phyloP scores from a whole-genome alignment of 2,113 vertebrate genomes.

The Bubalus kerabau region DNA sequence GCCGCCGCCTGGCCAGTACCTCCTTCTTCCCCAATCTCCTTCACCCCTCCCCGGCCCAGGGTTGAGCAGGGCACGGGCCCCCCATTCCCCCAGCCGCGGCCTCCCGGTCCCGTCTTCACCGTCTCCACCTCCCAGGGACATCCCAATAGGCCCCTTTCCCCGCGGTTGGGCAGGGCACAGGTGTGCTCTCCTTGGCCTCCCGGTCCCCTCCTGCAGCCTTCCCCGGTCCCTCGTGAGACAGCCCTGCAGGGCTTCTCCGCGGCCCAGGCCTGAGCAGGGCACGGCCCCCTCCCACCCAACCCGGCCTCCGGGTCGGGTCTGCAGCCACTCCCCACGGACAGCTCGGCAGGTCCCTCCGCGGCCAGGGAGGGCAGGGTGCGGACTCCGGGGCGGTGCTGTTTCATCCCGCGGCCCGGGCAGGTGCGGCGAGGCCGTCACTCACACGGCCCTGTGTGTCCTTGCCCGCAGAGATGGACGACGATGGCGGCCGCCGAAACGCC shows the following conservation, averaged over 20 bases:
- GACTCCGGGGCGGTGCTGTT: constrained; percentile 13
- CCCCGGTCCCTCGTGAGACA: background rate
- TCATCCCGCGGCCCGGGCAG: constrained; percentile 41
- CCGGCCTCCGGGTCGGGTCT: background rate
- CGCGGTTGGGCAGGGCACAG: background rate
- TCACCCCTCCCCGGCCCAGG: background rate
- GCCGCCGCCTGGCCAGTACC: background rate
- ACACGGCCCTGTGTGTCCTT: constrained; percentile 59
- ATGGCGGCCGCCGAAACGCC: constrained; percentile 74
- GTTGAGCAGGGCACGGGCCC: background rate
- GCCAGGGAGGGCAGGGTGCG: constrained; percentile 21
- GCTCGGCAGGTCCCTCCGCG: background rate
- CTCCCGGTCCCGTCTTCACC: background rate
- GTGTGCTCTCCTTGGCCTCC: background rate
- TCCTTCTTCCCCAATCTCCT: background rate
- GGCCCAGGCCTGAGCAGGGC: background rate
- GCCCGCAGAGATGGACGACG: constrained; percentile 78
- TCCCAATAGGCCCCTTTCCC: background rate
- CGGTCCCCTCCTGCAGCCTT: background rate
- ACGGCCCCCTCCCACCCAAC: background rate
- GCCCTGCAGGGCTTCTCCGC: background rate
- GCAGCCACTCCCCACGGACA: background rate
- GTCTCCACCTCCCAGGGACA: background rate
- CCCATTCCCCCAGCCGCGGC: background rate
- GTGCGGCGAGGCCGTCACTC: constrained; percentile 51